phyloP scores from a whole-genome alignment of 2,113 vertebrate genomes.

The Amblyopsis rosae region DNA sequence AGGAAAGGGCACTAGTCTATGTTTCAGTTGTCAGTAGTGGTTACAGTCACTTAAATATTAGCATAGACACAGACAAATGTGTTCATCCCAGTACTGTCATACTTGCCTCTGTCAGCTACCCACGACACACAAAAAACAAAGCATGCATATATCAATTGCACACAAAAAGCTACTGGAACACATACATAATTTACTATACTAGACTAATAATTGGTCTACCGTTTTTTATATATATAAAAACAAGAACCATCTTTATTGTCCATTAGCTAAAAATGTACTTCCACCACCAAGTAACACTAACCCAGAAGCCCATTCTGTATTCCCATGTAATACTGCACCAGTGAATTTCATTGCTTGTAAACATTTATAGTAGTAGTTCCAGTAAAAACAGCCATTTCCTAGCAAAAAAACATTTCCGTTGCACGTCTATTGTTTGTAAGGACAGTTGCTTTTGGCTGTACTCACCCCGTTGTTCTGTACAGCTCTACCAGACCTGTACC shows the following conservation, averaged over 20 bases:
- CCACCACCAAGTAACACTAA: too few species aligned
- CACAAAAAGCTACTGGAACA: slow-evolving; percentile 19
- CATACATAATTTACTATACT: slow-evolving; percentile 28
- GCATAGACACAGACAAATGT: slow-evolving; percentile 22
- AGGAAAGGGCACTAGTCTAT: neutral
- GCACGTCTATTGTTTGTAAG: slow-evolving; percentile 4
- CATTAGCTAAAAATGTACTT: neutral
- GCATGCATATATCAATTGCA: slow-evolving; percentile 53
- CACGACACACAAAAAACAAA: slow-evolving; percentile 65
- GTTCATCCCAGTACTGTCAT: slow-evolving; percentile 36
- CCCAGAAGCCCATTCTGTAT: too few species aligned
- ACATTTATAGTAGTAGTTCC: neutral
- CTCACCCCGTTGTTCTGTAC: slow-evolving; percentile 92
- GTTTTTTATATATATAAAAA: neutral
- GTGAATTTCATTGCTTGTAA: neutral
- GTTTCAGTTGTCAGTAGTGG: slow-evolving; percentile 18
- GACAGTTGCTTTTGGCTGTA: slow-evolving; percentile 28
- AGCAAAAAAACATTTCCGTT: neutral
- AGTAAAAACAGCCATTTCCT: neutral
- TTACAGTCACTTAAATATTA: slow-evolving; percentile 24
- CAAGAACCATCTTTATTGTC: neutral
- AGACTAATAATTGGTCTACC: slow-evolving; percentile 16
- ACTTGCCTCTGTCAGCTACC: slow-evolving; percentile 77
- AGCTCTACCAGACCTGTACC: slow-evolving; percentile 86
- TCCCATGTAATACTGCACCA: neutral